phyloP scores from a whole-genome alignment of 2,888 invertebrate genomes.

The Synanthedon myopaeformis region DNA sequence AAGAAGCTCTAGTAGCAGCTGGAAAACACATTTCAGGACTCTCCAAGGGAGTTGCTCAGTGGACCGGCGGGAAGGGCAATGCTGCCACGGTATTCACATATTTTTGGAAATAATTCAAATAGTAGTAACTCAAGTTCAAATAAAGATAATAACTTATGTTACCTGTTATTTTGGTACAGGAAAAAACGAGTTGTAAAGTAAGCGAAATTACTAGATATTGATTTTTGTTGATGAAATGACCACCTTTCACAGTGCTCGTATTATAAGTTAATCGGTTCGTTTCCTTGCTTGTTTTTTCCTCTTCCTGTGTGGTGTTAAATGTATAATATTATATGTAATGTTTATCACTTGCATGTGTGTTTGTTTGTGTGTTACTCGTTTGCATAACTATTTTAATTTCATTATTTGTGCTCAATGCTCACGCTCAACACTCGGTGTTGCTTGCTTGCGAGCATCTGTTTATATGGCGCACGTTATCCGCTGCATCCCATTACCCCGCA shows the following conservation, averaged over 20 bases:
- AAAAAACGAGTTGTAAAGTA: background rate
- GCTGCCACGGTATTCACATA: background rate
- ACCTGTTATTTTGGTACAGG: background rate
- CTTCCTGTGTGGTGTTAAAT: slow-evolving; percentile 6
- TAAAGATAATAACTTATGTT: background rate
- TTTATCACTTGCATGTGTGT: slow-evolving; percentile 14
- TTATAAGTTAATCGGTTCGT: too few relatives aligned
- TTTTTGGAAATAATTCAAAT: background rate
- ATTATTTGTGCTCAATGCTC: slow-evolving; percentile 3
- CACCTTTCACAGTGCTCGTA: background rate
- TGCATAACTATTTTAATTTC: slow-evolving; percentile 5
- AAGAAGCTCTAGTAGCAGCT: slow-evolving; percentile 83
- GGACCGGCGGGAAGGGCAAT: slow-evolving; percentile 77
- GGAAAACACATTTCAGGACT: slow-evolving; percentile 89
- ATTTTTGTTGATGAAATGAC: background rate
- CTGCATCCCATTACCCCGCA: slow-evolving; percentile 10
- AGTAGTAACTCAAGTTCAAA: background rate
- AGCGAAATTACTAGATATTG: background rate
- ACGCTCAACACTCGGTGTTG: slow-evolving; percentile 37
- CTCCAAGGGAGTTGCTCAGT: slow-evolving; percentile 91
- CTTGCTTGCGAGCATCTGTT: slow-evolving; percentile 13
- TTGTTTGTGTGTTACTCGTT: slow-evolving; percentile 19
- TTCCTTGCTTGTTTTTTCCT: slow-evolving; percentile 9
- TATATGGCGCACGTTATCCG: slow-evolving; percentile 5
- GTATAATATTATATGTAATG: slow-evolving; percentile 15